Evolutionary conservation across 2,888 invertebrate species (phyloP), one percentile per base, ranked within the genome.

Genomic region (Congeria kusceri): DNA sequence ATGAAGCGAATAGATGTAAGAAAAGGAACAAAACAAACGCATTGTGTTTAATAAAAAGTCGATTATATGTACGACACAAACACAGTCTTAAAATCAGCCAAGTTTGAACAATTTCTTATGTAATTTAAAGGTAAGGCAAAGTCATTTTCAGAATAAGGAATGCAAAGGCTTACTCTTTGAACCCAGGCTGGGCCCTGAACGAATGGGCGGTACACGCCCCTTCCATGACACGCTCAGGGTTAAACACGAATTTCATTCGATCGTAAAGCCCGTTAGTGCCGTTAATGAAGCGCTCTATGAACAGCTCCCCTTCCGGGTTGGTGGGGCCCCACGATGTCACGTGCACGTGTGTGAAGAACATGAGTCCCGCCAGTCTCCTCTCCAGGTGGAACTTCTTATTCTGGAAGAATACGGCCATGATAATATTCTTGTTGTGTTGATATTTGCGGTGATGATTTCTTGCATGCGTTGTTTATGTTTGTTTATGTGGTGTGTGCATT

Each of bases 121-220:
- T n/a, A n/a, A n/a, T n/a, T n/a, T n/a, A n/a, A n/a, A n/a, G n/a
- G n/a, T n/a, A n/a, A n/a, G n/a, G n/a, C n/a, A n/a, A n/a, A n/a
- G n/a, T n/a, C n/a, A n/a, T n/a, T n/a, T n/a, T n/a, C n/a, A n/a
- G n/a, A n/a, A n/a, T n/a, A n/a, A n/a, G n/a, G n/a, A n/a, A n/a
- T n/a, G n/a, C 32, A 9, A 39, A 39, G 13, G 18, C 53, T 5
- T 18, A 53, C 53, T 9, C 18, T 53, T 53, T 53, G 53, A 5
- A 53, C 20, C 53, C 53, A 3, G 20, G 20, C 53, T 53, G 13
- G 53, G 53, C 20, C 1, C 9, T 53, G 53, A 53, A 53, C 20
- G 53, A 53, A 25, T 53, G 53, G 5, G 53, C 53, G 53, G 53
- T 53, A 18, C 53, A 53, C 53, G 20, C n/a, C 23, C 53, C 53